These are phyloP conservation scores for Tolmerus cingulatus DNA, from an alignment of 2,888 invertebrate genomes.

Conservation along the genomic window DNA sequence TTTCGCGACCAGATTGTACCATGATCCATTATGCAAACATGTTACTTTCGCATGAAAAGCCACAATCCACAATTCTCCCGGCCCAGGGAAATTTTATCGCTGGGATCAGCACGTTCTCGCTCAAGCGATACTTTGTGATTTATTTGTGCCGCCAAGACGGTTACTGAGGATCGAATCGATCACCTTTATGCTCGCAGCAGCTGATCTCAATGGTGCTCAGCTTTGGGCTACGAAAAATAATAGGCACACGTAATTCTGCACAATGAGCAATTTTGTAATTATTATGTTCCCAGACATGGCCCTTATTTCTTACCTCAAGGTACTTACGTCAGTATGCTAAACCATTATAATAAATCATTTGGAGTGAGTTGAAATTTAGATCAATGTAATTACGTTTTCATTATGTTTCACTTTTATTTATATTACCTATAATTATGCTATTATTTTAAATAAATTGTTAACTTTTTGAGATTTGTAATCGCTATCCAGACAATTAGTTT, in stretches of 20 bases:
- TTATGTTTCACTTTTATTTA: too few species aligned
- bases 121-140: background rate
- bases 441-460: too few species aligned
- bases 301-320: background rate
- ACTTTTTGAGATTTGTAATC: too few species aligned
- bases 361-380: background rate
- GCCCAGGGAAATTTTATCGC: background rate
- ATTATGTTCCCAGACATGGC: background rate
- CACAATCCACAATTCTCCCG: background rate
- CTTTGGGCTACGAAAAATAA: background rate
- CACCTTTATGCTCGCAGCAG: background rate
- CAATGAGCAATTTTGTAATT: background rate
- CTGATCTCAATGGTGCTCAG: background rate
- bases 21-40: background rate
- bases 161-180: background rate
- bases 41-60: background rate
- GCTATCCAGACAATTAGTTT: too few species aligned
- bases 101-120: background rate
- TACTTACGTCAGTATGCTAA: background rate
- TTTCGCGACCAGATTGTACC: background rate
- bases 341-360: background rate
- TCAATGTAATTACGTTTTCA: background rate
- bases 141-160: background rate
- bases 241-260: background rate
- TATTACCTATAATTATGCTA: background rate